phyloP scores from a whole-genome alignment of 2,888 invertebrate genomes.

The Drosophila eohydei region DNA sequence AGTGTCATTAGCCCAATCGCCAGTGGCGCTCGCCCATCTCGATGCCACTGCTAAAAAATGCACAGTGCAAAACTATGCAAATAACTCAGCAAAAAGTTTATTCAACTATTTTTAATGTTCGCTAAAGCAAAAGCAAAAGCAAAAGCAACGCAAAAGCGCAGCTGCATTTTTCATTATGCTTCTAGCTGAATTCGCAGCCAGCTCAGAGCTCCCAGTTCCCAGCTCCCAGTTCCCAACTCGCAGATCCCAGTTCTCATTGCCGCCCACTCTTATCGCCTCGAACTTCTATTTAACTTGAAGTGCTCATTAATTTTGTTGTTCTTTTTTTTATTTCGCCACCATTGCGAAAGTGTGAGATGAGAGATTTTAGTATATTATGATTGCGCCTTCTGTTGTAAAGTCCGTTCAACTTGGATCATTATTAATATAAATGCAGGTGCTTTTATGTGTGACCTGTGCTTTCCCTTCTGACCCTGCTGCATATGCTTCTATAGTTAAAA shows the following conservation, averaged over 20 bases:
- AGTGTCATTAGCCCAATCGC: conserved; percentile 62
- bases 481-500: no score
- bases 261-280: conserved; percentile 32
- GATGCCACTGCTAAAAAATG: conserved; percentile 37
- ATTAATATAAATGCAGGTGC: conserved; percentile 5
- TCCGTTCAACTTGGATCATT: conserved; percentile 8
- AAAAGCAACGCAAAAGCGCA: conserved; percentile 62
- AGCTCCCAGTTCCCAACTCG: conserved; percentile 2
- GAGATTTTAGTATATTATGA: conserved; percentile 25
- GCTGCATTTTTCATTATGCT: conserved; percentile 71
- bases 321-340: conserved; percentile 38
- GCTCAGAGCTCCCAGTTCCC: neutral
- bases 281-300: conserved; percentile 47
- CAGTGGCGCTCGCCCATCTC: conserved; percentile 21
- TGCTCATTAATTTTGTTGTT: conserved; percentile 62
- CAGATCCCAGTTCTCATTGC: conserved; percentile 4
- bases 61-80: conserved; percentile 63
- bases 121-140: conserved; percentile 57
- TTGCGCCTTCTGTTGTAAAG: conserved; percentile 17
- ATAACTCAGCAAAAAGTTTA: conserved; percentile 64
- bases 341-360: conserved; percentile 21
- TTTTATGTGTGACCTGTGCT: neutral
- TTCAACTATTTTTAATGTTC: conserved; percentile 67
- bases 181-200: conserved; percentile 54
- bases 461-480: neutral